Evolutionary conservation across 2,888 invertebrate genomes (phyloP).

Genomic region (Proisotoma minuta): DNA sequence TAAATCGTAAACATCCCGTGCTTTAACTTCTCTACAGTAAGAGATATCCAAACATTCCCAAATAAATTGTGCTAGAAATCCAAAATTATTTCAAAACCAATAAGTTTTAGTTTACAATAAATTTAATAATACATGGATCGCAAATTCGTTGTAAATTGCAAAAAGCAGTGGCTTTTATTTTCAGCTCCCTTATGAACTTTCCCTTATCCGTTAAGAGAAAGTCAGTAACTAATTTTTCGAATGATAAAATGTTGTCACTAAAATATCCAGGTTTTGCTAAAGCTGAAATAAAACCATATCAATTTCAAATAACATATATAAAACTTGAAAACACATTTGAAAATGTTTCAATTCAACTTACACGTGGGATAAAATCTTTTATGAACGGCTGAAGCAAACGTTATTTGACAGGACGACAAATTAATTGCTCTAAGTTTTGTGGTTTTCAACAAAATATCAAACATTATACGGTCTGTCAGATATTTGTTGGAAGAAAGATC

Average conservation of each 20-base stretch:
- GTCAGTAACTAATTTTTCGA: conserved; percentile 19
- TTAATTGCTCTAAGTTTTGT: conserved; percentile 15
- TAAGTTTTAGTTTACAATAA: background rate
- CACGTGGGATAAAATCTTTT: conserved; percentile 25
- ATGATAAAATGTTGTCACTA: conserved; percentile 26
- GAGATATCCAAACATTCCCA: background rate
- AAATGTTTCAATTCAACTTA: background rate
- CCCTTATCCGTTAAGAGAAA: conserved; percentile 10
- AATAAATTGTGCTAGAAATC: background rate
- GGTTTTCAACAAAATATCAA: conserved; percentile 21
- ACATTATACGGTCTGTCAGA: conserved; percentile 24
- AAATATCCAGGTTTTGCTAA: background rate
- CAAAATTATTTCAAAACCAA: background rate
- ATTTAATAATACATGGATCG: background rate
- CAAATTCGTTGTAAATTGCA: background rate
- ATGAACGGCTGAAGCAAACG: conserved; percentile 27
- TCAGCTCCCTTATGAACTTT: conserved; percentile 17
- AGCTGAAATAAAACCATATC: background rate
- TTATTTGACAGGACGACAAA: conserved; percentile 20
- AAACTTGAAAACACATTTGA: background rate
- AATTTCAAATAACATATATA: no score
- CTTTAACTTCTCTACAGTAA: background rate
- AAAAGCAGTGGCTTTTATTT: conserved; percentile 12
- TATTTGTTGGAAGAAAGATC: conserved; percentile 28
- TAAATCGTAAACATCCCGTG: no score